Base-by-base conservation (phyloP, 2,797 vertebrate genomes). In the Neosalanx taihuensis region DNA sequence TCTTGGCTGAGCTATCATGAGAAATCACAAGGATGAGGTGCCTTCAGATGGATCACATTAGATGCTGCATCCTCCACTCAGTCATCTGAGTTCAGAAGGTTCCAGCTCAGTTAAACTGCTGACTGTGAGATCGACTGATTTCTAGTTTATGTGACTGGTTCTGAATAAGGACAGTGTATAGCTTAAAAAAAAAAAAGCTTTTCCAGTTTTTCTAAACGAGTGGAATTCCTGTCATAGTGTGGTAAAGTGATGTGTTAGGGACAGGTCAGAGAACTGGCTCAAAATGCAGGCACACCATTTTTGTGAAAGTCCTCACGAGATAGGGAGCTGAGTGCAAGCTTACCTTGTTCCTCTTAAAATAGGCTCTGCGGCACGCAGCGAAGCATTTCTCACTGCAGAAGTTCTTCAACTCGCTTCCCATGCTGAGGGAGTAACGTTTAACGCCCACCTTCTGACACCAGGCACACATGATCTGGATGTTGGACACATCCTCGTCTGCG, bases 351-450 rank as follows among this genome's bases (percentile, higher is more conserved):
- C 97, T 96, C 89, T 99, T 99, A 89, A 99, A 99, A 89, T 99
- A 99, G 82, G 97, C 97, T 88, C 97, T 93, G 85, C 97, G 94
- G 89, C 97, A 99, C 84, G 97, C 96, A 4, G 97, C 97, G 83
- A 99, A 99, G 92, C 97, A 99, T 91, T 99, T 99, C 92, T 99
- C 97, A 53, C 97, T 99, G 94, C 97, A 99, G 94, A 99, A 99
- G 89, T 94, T 97, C 95, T 99, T 99, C 89, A 98, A 92, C 91
- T 99, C 97, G 62, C 96, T 98, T 81, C 97, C 97, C 97, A 99
- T 99, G 94, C 95, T 98, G 89, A 99, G 94, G 86, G 97, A 98
- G 88, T 98, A 99, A 78, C 97, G 96, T 81, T 99, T 99, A 86
- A 98, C 94, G 65, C 97, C 97, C 80, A 98, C 94, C 92, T 99